Conservation (phyloP, 2,888 invertebrate species). For the Callimorpha dominula region DNA sequence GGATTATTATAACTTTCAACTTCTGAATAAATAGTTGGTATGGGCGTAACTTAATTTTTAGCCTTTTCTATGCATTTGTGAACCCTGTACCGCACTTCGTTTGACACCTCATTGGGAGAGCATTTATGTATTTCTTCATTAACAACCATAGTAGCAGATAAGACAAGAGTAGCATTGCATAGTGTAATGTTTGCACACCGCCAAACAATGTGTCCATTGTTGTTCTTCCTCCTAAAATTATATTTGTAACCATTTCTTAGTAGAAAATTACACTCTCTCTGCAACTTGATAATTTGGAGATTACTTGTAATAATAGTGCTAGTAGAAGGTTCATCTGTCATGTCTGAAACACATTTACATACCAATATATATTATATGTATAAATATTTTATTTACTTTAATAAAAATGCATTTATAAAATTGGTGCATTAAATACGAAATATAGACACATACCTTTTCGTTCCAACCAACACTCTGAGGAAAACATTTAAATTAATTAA, state of each 20-base stretch:
- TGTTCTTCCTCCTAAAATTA: slow-evolving; percentile 1
- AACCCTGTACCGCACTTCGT: slow-evolving; percentile 6
- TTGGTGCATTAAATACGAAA: no score
- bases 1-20: no score
- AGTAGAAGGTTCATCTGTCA: slow-evolving; percentile 2
- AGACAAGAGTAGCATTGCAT: no score
- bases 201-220: not conserved
- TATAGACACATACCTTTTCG: no score
- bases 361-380: no score
- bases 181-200: no score
- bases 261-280: not conserved
- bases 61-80: slow-evolving; percentile 5
- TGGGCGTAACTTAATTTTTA: slow-evolving; percentile 3
- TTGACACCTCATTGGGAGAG: slow-evolving; percentile 5
- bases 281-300: not conserved
- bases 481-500: no score
- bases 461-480: no score
- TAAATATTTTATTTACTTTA: no score
- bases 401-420: no score
- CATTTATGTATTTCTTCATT: not conserved
- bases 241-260: not conserved
- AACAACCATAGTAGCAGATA: not conserved
- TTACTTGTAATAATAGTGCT: not conserved
- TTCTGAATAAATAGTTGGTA: slow-evolving; percentile 13
- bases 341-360: not conserved